These are phyloP conservation scores for Cirrhinus mrigala DNA, from an alignment of 2,797 vertebrate species.

Conservation along the genomic window DNA sequence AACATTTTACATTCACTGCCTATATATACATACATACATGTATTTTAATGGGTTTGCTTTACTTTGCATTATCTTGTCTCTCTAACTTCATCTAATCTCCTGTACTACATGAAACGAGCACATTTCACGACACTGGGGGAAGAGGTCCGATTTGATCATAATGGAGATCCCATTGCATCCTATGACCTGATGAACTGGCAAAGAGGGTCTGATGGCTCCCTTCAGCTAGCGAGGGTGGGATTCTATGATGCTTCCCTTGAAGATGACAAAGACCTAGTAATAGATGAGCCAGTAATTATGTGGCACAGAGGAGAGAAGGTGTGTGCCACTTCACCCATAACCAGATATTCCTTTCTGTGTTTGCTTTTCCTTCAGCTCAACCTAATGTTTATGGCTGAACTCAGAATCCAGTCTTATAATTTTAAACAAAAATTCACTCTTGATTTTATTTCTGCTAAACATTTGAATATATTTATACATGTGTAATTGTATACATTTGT, in stretches of 20 bases:
- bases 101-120: constrained; percentile 75
- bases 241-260: constrained; percentile 73
- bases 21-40: not conserved
- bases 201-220: constrained; percentile 66
- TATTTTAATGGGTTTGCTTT: not conserved
- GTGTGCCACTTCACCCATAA: constrained; percentile 60
- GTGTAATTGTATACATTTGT: too few relatives aligned
- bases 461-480: too few relatives aligned
- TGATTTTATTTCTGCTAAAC: constrained; percentile 19
- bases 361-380: constrained; percentile 65
- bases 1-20: not conserved
- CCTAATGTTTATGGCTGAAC: constrained; percentile 55
- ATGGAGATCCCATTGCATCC: constrained; percentile 78
- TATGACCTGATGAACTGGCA: constrained; percentile 83
- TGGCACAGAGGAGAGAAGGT: constrained; percentile 76
- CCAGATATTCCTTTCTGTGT: constrained; percentile 62
- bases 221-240: constrained; percentile 74
- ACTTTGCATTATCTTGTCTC: not conserved
- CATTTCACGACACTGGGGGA: constrained; percentile 74
- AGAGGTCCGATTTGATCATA: constrained; percentile 75
- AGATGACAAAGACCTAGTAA: constrained; percentile 65
- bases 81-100: constrained; percentile 65
- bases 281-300: constrained; percentile 71
- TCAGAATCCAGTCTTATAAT: constrained; percentile 27
- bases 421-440: not conserved